Evolutionary conservation across 2,113 vertebrate species (phyloP), one percentile per base, ranked within the genome.

Genomic region (Rostratula benghalensis): DNA sequence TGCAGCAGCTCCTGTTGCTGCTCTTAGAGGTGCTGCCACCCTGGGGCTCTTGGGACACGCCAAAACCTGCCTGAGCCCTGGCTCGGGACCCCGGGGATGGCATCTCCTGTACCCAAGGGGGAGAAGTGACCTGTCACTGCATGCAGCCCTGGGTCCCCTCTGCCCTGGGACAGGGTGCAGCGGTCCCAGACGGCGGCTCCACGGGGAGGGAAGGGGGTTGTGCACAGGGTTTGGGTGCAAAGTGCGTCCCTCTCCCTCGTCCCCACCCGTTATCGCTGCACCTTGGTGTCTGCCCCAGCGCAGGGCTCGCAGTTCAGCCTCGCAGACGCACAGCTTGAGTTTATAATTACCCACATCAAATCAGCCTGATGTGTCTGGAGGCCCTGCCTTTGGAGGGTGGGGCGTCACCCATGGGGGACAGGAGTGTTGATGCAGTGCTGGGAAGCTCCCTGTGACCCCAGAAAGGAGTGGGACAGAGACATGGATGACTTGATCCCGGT

Each of bases 321-420:
- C 6, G 9, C n/a, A 43, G 12, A 23, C 19, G 0, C 15, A 2
- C 33, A 27, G 35, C 57, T n/a, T 6, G 39, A 8, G 46, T 90
- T 78, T 41, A 18, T 61, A 13, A 3, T 33, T 30, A 30, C 5
- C 30, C 50, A 21, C 45, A 10, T 11, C 7, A 3, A 1, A 76
- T 2, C 67, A 33, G 10, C 27, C 33, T 18, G 90, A 4, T 1
- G 24, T 4, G 6, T 11, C 20, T 21, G 5, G 2, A 30, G 60
- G 43, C 28, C 23, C 56, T 65, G 76, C 51, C 50, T 57, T 15
- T 39, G 70, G 70, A 31, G 37, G 16, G 27, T 45, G 50, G 11
- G 46, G 13, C 33, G 83, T 21, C 67, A 45, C 68, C 10, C 1
- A 0, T 0, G 16, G 23, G 78, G 15, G 7, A 8, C 9, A 2